These are phyloP conservation scores for Acanthosepion pharaonis DNA, from an alignment of 2,888 invertebrate genomes.

Conservation along the genomic window DNA sequence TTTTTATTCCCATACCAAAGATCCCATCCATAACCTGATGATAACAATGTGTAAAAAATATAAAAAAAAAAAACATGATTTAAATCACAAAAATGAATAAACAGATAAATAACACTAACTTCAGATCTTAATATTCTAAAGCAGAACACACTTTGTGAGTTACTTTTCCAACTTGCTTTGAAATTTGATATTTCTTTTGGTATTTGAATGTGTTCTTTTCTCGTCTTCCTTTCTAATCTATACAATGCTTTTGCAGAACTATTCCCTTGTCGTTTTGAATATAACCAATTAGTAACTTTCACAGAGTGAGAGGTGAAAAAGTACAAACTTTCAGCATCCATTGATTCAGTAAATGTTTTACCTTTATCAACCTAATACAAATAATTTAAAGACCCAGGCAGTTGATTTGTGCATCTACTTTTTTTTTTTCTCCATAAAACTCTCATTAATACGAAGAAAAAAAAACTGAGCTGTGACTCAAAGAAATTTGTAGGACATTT, in stretches of 20 bases:
- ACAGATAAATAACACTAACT: background rate
- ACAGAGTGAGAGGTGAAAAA: background rate
- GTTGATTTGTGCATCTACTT: background rate
- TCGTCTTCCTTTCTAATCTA: background rate
- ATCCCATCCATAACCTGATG: constrained; percentile 20
- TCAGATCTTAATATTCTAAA: background rate
- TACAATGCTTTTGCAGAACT: background rate
- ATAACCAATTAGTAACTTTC: background rate
- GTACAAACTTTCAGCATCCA: background rate
- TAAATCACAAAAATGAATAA: background rate
- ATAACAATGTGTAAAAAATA: background rate
- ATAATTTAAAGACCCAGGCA: background rate
- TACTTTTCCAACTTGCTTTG: background rate
- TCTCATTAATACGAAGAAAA: background rate
- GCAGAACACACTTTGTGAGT: background rate
- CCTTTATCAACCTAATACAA: background rate
- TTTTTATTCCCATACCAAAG: background rate
- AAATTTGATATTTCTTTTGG: background rate
- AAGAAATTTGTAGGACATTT: background rate
- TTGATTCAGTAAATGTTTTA: background rate
- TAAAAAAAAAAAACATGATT: background rate
- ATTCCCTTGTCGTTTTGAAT: constrained; percentile 8
- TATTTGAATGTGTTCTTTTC: background rate
- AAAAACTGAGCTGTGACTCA: background rate
- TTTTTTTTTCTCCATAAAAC: background rate